Base-by-base conservation (phyloP, 2,113 vertebrate genomes). In the Silurus asotus region DNA sequence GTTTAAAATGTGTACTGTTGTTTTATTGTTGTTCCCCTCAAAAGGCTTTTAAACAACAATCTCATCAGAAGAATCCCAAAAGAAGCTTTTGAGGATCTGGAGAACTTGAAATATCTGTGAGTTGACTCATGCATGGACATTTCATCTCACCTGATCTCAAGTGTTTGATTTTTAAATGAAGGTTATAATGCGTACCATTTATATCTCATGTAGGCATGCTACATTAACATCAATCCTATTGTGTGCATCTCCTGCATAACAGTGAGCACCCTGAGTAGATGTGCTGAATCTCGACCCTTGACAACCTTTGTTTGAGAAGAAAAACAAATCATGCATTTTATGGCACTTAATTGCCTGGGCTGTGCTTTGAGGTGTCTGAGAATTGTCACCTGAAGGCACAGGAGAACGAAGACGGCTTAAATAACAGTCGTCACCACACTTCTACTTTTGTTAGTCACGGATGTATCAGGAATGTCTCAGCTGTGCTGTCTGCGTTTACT, bases 31-130 rank as follows among this genome's bases (percentile, higher is more conserved):
- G 5, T 53, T 58, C 80, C 88, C 19, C 20, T 17, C 5, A 17
- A 84, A 99, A 99, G 98, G 86, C 97, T 99, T 89, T 95, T 99
- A 87, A 99, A 99, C 94, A 99, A 99, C 92, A 99, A 99, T 89
- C 96, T 97, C 88, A 97, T 99, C 91, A 96, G 96, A 94, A 96
- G 95, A 92, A 96, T 99, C 88, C 96, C 98, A 45, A 94, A 94
- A 49, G 96, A 95, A 28, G 94, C 97, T 0, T 99, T 99, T 90
- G 97, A 98, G 94, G 98, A 99, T 92, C 92, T 99, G 93, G 98
- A 99, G 94, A 99, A 97, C 92, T 92, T 99, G 81, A 99, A 99
- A 95, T 99, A 99, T 95, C 98, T 99, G 98, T 99, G 94, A 99
- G 98, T 98, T 49, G 53, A 78, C 8, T 37, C 72, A 13, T 87